phyloP scores from a whole-genome alignment of 2,888 invertebrate species.

The Leucozona laternaria region DNA sequence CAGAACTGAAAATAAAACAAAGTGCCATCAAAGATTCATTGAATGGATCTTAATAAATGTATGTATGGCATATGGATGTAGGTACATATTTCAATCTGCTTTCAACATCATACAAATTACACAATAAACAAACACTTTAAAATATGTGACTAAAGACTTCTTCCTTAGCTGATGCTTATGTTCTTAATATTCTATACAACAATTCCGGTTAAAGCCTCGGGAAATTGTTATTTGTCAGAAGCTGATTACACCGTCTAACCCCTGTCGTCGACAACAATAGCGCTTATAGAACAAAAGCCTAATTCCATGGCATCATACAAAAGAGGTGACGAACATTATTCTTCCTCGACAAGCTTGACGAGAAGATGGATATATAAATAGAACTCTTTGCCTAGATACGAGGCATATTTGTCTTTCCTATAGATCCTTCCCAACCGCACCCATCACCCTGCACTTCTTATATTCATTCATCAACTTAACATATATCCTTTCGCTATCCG shows the following conservation, averaged over 20 bases:
- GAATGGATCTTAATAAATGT: neutral
- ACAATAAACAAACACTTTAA: constrained; percentile 37
- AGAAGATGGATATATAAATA: constrained; percentile 58
- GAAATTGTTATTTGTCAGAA: constrained; percentile 56
- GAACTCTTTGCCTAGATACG: constrained; percentile 35
- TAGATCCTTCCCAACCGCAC: neutral
- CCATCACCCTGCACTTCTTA: neutral
- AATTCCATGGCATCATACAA: constrained; percentile 49
- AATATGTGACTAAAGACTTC: constrained; percentile 29
- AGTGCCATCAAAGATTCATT: constrained; percentile 7
- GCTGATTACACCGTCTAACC: constrained; percentile 67
- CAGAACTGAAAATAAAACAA: constrained; percentile 3
- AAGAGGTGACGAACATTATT: constrained; percentile 41
- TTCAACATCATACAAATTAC: constrained; percentile 4
- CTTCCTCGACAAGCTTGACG: constrained; percentile 29
- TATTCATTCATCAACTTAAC: constrained; percentile 32
- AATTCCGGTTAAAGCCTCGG: constrained; percentile 42
- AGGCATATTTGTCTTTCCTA: constrained; percentile 25
- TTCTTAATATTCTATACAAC: constrained; percentile 20
- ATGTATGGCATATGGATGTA: too few relatives aligned
- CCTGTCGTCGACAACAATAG: constrained; percentile 30
- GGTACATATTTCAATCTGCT: neutral
- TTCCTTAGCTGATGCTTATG: constrained; percentile 19
- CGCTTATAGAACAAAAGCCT: constrained; percentile 56
- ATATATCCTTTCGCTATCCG: constrained; percentile 25